A percentile compares a stretch with the other conserved stretches of the same genome.
These are phyloP conservation scores for Laothoe populi DNA, from an alignment of 2,888 invertebrate species.

Conservation along the genomic window DNA sequence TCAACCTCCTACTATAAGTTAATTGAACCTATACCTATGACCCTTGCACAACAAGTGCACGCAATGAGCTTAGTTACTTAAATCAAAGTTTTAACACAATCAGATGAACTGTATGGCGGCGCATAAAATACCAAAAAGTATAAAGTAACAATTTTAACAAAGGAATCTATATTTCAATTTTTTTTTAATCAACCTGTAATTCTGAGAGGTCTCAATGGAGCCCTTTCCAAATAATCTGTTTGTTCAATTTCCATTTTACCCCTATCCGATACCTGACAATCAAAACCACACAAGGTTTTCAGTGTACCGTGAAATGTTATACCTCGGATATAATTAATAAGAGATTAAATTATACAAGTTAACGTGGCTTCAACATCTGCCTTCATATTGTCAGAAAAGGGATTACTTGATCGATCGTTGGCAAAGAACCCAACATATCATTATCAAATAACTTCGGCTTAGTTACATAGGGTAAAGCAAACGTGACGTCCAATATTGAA, in stretches of 20 bases:
- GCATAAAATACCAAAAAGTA: no score
- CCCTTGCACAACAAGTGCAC: no score
- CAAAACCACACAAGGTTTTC: neutral
- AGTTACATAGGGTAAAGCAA: neutral
- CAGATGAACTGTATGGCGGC: no score
- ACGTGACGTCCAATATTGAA: neutral
- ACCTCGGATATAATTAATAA: conserved; percentile 21
- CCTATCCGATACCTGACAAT: conserved; percentile 6
- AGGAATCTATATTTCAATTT: neutral
- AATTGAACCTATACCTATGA: no score
- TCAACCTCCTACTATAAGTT: no score
- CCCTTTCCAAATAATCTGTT: conserved; percentile 3
- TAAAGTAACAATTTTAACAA: no score
- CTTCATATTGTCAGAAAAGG: conserved; percentile 1
- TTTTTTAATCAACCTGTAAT: neutral
- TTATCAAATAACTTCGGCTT: neutral
- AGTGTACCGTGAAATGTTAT: conserved; percentile 13
- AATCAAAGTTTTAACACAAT: no score
- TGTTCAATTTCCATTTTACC: neutral
- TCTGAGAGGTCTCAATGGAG: neutral
- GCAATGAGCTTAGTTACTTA: no score
- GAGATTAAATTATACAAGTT: conserved; percentile 3
- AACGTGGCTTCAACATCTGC: neutral
- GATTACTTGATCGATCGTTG: conserved; percentile 5
- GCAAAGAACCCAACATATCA: neutral